Evolutionary conservation across 2,113 vertebrate genomes (phyloP).

Genomic region (Ailuropoda melanoleuca): DNA sequence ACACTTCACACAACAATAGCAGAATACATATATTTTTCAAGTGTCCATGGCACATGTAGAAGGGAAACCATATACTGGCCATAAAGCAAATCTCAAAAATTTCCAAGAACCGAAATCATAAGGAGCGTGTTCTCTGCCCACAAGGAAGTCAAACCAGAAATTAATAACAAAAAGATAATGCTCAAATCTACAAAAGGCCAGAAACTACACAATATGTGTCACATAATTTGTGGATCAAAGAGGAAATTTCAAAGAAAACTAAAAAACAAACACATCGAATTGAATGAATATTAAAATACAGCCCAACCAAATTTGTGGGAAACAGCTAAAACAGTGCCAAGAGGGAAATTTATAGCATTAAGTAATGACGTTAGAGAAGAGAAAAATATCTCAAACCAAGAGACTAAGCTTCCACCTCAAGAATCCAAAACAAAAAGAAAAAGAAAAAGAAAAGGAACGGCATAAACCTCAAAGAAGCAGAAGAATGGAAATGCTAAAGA

Average conservation of each 20-base stretch:
- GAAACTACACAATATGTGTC: not conserved
- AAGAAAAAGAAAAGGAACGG: not conserved
- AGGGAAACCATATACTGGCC: not conserved
- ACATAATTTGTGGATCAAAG: not conserved
- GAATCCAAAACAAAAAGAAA: not conserved
- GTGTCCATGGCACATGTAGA: not conserved
- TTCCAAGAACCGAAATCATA: not conserved
- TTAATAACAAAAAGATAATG: not conserved
- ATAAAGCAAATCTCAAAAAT: not conserved
- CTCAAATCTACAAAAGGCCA: not conserved
- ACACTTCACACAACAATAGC: not conserved
- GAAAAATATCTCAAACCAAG: not conserved
- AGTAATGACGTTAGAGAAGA: not conserved
- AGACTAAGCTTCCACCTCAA: not conserved
- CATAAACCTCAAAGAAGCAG: not conserved
- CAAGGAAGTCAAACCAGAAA: slow-evolving; percentile 25
- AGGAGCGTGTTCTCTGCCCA: not conserved
- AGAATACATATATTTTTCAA: not conserved
- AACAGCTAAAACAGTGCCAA: not conserved
- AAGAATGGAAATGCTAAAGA: not conserved
- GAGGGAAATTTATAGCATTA: not conserved
- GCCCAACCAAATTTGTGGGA: not conserved
- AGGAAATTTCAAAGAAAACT: not conserved
- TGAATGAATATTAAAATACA: not conserved
- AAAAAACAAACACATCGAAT: not conserved